Percentiles rank a stretch among this genome's conserved stretches.
phyloP scores from a whole-genome alignment of 1,140 invertebrate genomes.

The Aricia agestis region DNA sequence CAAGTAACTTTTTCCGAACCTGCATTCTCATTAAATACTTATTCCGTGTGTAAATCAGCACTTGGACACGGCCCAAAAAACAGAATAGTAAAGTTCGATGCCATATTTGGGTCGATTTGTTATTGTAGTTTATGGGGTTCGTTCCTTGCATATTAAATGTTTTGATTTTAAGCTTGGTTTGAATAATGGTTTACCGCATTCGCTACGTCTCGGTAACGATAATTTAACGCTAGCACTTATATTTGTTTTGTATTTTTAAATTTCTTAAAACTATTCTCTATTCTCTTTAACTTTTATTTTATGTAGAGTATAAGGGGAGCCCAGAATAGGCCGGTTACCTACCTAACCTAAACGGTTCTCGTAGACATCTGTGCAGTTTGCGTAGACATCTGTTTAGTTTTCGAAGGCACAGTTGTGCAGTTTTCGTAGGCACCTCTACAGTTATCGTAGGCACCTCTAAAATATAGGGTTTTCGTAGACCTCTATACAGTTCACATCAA shows the following conservation, averaged over 20 bases:
- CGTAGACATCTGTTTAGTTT: too few relatives aligned
- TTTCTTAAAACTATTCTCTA: neutral
- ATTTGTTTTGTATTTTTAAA: neutral
- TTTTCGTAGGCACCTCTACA: too few relatives aligned
- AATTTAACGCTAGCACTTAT: conserved; percentile 10
- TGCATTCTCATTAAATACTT: conserved; percentile 15
- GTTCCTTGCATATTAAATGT: conserved; percentile 17
- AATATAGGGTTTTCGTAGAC: too few relatives aligned
- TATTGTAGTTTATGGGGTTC: conserved; percentile 18
- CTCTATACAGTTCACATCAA: too few relatives aligned
- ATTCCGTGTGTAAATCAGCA: conserved; percentile 20
- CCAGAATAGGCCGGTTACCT: too few relatives aligned
- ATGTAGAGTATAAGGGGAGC: too few relatives aligned
- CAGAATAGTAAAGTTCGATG: conserved; percentile 15
- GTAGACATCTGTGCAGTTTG: too few relatives aligned
- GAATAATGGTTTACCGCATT: neutral
- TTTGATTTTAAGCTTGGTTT: conserved; percentile 15
- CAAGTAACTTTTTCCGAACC: too few relatives aligned
- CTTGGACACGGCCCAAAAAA: conserved; percentile 23
- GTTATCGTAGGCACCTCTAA: too few relatives aligned
- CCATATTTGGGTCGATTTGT: conserved; percentile 22
- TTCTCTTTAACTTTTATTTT: neutral
- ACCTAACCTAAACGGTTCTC: too few relatives aligned
- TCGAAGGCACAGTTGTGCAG: too few relatives aligned
- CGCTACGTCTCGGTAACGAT: neutral